These are phyloP conservation scores for Eristalinus aeneus DNA, from an alignment of 2,888 invertebrate genomes.

Conservation along the genomic window DNA sequence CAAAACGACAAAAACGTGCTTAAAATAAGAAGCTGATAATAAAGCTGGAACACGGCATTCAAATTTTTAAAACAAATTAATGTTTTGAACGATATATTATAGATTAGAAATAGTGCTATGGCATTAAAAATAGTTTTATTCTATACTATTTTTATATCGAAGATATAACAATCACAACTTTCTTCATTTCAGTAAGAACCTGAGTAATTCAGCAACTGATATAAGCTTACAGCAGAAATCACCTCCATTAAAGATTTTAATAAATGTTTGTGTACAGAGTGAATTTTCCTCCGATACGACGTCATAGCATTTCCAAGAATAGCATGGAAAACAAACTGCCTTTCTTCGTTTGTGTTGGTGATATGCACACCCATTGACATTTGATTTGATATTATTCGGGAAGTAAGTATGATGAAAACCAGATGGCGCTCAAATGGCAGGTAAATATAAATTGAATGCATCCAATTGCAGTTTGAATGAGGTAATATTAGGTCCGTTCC, in stretches of 20 bases:
- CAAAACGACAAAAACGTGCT: too few relatives aligned
- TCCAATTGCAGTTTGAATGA: not conserved
- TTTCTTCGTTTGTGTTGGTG: not conserved
- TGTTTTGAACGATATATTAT: too few relatives aligned
- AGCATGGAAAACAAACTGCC: not conserved
- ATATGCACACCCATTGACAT: not conserved
- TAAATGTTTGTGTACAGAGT: not conserved
- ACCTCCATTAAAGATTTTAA: too few relatives aligned
- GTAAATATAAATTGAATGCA: not conserved
- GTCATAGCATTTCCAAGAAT: not conserved
- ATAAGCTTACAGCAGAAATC: too few relatives aligned
- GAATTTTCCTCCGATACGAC: not conserved
- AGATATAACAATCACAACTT: not conserved
- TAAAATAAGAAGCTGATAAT: too few relatives aligned
- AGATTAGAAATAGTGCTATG: too few relatives aligned
- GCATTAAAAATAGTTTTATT: too few relatives aligned
- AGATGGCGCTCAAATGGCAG: not conserved
- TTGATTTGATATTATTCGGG: not conserved
- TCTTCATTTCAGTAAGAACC: not conserved
- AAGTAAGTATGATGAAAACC: not conserved
- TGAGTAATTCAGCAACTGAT: too few relatives aligned
- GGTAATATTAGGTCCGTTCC: too few relatives aligned
- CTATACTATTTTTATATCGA: too few relatives aligned
- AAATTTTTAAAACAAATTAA: too few relatives aligned
- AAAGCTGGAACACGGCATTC: too few relatives aligned